Evolutionary conservation across 37 sponge, comb jelly and placozoan species (phyloP), one percentile per base, ranked within the genome.

Genomic region (Haliclona indistincta): DNA sequence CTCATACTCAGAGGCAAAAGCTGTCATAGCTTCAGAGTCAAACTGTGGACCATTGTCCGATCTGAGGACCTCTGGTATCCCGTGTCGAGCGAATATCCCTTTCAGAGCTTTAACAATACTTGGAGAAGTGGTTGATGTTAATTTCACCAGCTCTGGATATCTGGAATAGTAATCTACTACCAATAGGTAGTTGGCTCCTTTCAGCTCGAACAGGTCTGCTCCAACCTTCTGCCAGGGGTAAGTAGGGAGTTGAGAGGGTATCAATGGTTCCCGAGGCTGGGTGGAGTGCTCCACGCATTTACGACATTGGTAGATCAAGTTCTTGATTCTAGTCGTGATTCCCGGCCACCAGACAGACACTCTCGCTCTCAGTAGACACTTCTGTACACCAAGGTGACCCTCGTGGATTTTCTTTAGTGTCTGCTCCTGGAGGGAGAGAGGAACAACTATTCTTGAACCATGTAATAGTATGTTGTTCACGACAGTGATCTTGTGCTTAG

Each of bases 31-130:
- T 19, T 53, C 4, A 7, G 86, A 79, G 15, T 51, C 38, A 55
- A 51, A 86, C 45, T 86, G 86, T 23, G 86, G 74, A 2, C 86
- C 86, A 68, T 86, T 86, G 68, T 79, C 80, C 26, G 73, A 72
- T 19, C 68, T 25, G 26, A 86, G 54, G 3, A 60, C 45, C 55
- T 73, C 74, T 3, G 80, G 86, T 42, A 85, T 77, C 0, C 79
- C 86, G 39, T 78, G 67, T 52, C 79, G 36, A 0, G 79, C 33
- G 47, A 85, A 85, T 23, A 78, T 40, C 19, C 73, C 23, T 37
- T 70, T 84, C 54, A 84, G 54, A 1, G 26, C 56, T 29, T 28
- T 26, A 25, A 85, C 78, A 23, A 85, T 54, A 13, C 47, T 23
- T 22, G 36, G 54, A 26, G 86, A 85, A 7, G 86, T 85, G 22